Evolutionary conservation across 2,888 invertebrate species (phyloP), one percentile per base, ranked within the genome.

Genomic region (Horisme vitalbata): DNA sequence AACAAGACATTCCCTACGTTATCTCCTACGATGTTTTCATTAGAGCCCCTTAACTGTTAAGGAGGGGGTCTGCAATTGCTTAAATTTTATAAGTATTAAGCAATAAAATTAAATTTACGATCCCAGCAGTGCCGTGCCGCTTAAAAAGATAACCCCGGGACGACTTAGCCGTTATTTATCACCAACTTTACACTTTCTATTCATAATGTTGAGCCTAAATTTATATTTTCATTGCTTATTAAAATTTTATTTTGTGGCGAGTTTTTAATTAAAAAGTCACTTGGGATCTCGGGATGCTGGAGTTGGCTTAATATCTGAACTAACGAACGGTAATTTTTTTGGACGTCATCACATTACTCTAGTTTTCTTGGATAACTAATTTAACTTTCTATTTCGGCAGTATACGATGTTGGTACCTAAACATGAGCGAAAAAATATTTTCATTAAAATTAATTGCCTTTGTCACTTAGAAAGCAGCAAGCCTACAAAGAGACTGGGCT

Each of bases 51-150:
- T 49, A 39, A 44, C 49, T 27, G 49, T 49, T 49, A 44, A 49
- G 48, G 38, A 43, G 48, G 49, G 23, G 53, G 46, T 55, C 46
- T 68, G 62, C 69, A 67, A 75, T 69, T 71, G 73, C 69, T 52
- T 63, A 69, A 71, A 73, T 75, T 73, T 76, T 67, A 65, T 70
- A 70, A 72, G 70, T 73, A 66, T 68, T 65, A 65, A 65, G 74
- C 69, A 72, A 73, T 79, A 79, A 76, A 75, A 76, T 73, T 63
- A 70, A 79, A 79, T 80, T 79, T 79, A 80, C 68, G 75, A 62
- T 58, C 58, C 71, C 71, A 68, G 65, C 62, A 57, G 52, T 50
- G 47, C 53, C 59, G 48, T 65, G 68, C 68, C 65, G 68, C 71
- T 75, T 72, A 71, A 70, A 72, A 73, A 76, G 79, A 78, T 79